A percentile compares a stretch with the other conserved stretches of the same genome.
These are phyloP conservation scores for Coleophora flavipennella DNA, from an alignment of 2,888 invertebrate genomes.

Conservation along the genomic window DNA sequence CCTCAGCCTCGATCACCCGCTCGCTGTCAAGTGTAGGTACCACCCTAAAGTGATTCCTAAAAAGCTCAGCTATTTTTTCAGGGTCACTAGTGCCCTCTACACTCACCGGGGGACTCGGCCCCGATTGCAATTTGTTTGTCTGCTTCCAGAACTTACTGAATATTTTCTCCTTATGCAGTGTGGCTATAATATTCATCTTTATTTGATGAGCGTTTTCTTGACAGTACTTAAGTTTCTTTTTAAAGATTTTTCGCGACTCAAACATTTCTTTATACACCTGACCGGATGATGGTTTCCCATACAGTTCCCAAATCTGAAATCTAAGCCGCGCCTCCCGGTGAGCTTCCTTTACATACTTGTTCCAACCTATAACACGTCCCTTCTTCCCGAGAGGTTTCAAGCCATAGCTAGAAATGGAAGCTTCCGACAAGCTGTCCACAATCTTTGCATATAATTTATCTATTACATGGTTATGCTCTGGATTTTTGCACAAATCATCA, in stretches of 20 bases:
- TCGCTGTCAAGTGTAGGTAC: neutral
- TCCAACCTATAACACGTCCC: constrained; percentile 12
- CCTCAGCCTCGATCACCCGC: no score
- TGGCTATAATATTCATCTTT: constrained; percentile 11
- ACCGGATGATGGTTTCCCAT: constrained; percentile 9
- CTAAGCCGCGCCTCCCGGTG: constrained; percentile 12
- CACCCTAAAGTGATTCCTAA: constrained; percentile 2
- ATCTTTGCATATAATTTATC: constrained; percentile 2
- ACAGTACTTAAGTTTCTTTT: constrained; percentile 8
- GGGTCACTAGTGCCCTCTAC: constrained; percentile 1
- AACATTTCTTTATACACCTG: constrained; percentile 8
- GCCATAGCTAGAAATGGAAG: constrained; percentile 2
- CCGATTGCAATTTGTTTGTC: constrained; percentile 6
- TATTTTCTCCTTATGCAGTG: constrained; percentile 3
- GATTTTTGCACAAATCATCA: constrained; percentile 6
- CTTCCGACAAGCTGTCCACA: neutral
- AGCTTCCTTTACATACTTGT: constrained; percentile 10
- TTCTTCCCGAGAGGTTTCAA: neutral
- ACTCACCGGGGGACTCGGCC: constrained; percentile 3
- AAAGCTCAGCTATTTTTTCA: constrained; percentile 3
- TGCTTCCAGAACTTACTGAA: constrained; percentile 9
- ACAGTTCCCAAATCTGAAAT: constrained; percentile 11
- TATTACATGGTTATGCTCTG: constrained; percentile 1
- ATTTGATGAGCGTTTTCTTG: constrained; percentile 9
- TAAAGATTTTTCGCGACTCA: constrained; percentile 7